These are phyloP conservation scores for Lasioglossum figueresi DNA, from an alignment of 2,888 invertebrate genomes.

Conservation along the genomic window DNA sequence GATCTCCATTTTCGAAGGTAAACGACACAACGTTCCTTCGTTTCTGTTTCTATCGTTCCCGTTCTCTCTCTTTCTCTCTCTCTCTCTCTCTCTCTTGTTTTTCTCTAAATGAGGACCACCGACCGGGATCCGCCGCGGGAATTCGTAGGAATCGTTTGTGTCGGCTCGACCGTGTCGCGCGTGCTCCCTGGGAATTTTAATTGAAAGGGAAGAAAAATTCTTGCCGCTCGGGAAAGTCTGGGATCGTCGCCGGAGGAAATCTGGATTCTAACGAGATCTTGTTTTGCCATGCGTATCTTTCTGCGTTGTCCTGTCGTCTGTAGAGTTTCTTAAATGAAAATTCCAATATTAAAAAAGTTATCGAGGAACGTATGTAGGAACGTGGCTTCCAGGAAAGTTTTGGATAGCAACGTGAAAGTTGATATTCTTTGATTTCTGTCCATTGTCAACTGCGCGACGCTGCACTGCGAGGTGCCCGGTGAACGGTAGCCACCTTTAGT, in stretches of 20 bases:
- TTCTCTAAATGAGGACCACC: background rate
- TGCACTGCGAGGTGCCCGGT: background rate
- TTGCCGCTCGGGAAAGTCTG: background rate
- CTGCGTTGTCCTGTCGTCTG: background rate
- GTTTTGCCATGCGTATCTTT: background rate
- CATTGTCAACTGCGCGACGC: background rate
- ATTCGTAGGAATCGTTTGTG: slow-evolving; percentile 6
- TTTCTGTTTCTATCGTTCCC: background rate
- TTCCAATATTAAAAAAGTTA: no score
- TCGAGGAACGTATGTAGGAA: no score
- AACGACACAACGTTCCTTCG: background rate
- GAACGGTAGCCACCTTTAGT: slow-evolving; percentile 61
- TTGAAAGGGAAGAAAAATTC: slow-evolving; percentile 11
- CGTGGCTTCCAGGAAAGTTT: no score
- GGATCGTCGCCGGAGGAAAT: background rate
- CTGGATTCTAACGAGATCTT: background rate
- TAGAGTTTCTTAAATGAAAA: no score
- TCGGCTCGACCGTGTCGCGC: background rate
- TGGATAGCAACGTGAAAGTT: background rate
- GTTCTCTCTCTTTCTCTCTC: background rate
- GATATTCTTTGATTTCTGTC: background rate
- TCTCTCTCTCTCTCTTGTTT: background rate
- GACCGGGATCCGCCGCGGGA: background rate
- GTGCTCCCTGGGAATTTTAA: slow-evolving; percentile 21
- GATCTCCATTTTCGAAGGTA: slow-evolving; percentile 15